Percentiles rank a stretch among this genome's conserved stretches.
phyloP scores from a whole-genome alignment of 1,140 invertebrate genomes.

The Ptiloglossa arizonensis region DNA sequence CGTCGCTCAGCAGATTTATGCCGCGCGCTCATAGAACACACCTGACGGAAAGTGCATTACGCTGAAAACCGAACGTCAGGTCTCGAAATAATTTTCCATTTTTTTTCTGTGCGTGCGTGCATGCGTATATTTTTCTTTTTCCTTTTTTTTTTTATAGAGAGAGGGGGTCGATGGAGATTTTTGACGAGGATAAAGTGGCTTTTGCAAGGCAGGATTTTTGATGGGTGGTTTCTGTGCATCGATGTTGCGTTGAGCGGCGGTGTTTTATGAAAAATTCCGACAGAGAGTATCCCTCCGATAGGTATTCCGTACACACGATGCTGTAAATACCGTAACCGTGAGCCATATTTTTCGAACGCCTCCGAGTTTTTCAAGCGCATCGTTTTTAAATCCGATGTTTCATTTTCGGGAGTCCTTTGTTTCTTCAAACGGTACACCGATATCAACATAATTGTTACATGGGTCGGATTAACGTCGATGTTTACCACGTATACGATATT shows the following conservation, averaged over 20 bases:
- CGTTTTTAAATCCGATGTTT: too few species aligned
- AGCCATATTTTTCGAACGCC: too few species aligned
- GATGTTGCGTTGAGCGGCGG: not conserved
- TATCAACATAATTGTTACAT: too few species aligned
- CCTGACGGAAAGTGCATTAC: constrained; percentile 69
- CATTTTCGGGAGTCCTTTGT: too few species aligned
- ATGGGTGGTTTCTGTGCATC: not conserved
- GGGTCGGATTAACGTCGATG: too few species aligned
- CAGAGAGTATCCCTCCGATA: not conserved
- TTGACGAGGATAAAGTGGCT: not conserved
- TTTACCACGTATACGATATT: too few species aligned
- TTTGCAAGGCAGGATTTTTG: not conserved
- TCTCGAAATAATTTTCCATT: constrained; percentile 60
- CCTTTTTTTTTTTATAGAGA: not conserved
- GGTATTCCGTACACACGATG: too few species aligned
- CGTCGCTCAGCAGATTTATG: constrained; percentile 39
- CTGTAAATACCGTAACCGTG: too few species aligned
- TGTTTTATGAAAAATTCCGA: not conserved
- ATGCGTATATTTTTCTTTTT: not conserved
- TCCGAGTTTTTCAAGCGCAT: too few species aligned
- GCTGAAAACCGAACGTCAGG: constrained; percentile 44
- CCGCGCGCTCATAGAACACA: constrained; percentile 58
- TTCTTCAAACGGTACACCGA: too few species aligned
- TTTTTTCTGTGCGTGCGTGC: too few species aligned
- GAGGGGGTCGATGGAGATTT: not conserved